A percentile compares a stretch with the other conserved stretches of the same genome.
Conservation (phyloP, 2,888 invertebrate species). For the Bombylius discolor region DNA sequence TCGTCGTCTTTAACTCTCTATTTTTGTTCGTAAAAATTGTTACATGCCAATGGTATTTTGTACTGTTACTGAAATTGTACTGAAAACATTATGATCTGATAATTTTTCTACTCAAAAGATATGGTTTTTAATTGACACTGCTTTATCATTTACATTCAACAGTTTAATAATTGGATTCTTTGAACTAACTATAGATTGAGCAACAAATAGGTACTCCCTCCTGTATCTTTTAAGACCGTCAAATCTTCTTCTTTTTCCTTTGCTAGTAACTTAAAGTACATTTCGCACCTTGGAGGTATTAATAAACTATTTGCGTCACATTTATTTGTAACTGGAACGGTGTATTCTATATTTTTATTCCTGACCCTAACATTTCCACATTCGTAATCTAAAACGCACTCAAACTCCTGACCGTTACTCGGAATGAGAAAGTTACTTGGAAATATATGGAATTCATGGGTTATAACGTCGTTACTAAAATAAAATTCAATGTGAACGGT, state of each 20-base stretch:
- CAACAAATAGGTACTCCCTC: background rate
- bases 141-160: background rate
- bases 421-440: background rate
- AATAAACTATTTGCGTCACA: background rate
- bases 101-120: background rate
- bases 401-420: background rate
- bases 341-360: background rate
- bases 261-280: background rate
- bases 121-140: background rate
- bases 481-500: background rate
- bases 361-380: background rate
- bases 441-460: background rate
- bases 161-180: conserved; percentile 1
- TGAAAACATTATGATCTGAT: background rate
- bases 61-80: background rate
- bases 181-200: background rate
- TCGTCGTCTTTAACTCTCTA: conserved; percentile 10
- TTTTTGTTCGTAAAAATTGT: conserved; percentile 18
- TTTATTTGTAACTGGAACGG: background rate
- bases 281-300: background rate
- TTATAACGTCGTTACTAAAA: background rate
- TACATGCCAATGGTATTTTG: conserved; percentile 5
- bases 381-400: background rate
- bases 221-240: too few species aligned
- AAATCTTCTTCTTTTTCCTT: background rate